Base-by-base conservation (phyloP, 2,113 vertebrate genomes). In the Bos javanicus region DNA sequence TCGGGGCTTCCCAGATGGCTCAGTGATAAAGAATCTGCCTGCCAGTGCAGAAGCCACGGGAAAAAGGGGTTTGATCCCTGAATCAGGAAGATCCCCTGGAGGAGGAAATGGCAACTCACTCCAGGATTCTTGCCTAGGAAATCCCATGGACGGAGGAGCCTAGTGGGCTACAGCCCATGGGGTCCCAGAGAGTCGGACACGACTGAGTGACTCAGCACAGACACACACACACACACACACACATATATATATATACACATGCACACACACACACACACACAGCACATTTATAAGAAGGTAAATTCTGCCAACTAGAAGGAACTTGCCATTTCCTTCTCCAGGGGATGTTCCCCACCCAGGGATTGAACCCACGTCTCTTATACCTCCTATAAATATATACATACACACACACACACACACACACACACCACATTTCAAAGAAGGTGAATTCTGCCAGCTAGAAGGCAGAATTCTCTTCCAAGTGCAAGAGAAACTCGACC, bases 61-160 rank as follows among this genome's bases (percentile, higher is more conserved):
- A 57, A 10, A 25, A 10, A 4, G 10, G 56, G 21, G 25, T 28
- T 28, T 0, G 0, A 28, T 28, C 12, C 26, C 12, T 14, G 26
- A 2, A 11, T 28, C 1, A 2, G 57, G 57, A 60, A 13, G 26
- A 28, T 28, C 26, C 5, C 26, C 59, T 60, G 59, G 16, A 36
- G 33, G 17, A 19, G 4, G 64, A 36, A 5, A 5, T 10, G 64
- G 59, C 11, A 60, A 28, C 11, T 2, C 59, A 60, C 59, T 60
- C 11, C 59, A 60, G 26, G 0, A 2, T 13, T 60, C 59, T 13
- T 60, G 26, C 57, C 57, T 59, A 23, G 23, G 23, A 26, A 59
- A 59, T 5, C 57, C 57, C 57, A 59, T 11, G 23, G 57, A 25
- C 0, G 4, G 23, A 59, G 57, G 23, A 59, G 57, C 57, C 21